Conservation (phyloP, 2,797 vertebrate genomes). For the Lutjanus campechanus region DNA sequence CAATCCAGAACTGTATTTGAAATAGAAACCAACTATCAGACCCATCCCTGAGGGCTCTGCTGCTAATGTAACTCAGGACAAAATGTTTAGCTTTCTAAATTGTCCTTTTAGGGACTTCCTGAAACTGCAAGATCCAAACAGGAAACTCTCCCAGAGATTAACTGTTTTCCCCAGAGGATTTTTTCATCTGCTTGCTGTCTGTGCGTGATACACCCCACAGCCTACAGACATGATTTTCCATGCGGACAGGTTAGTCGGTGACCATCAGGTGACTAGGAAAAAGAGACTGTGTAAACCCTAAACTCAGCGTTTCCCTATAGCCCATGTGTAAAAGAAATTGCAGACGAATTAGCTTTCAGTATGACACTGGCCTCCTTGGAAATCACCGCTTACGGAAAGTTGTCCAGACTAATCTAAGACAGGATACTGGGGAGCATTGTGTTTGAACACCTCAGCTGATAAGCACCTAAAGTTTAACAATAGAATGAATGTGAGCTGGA, state of each 20-base stretch:
- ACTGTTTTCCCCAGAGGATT: slow-evolving; percentile 14
- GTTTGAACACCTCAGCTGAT: slow-evolving; percentile 31
- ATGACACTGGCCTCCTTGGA: slow-evolving; percentile 23
- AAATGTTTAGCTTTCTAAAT: slow-evolving; percentile 36
- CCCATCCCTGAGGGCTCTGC: not conserved
- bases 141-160: slow-evolving; percentile 51
- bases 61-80: slow-evolving; percentile 25
- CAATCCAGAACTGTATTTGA: not conserved
- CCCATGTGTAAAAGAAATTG: not conserved
- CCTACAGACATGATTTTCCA: slow-evolving; percentile 20
- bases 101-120: slow-evolving; percentile 57
- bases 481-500: not conserved
- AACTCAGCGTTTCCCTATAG: slow-evolving; percentile 11
- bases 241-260: not conserved
- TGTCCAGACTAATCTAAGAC: slow-evolving; percentile 29
- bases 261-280: slow-evolving; percentile 19
- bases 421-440: slow-evolving; percentile 32
- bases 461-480: slow-evolving; percentile 36
- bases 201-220: not conserved
- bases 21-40: not conserved
- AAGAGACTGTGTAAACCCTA: not conserved
- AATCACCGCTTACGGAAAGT: slow-evolving; percentile 30
- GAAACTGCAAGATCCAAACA: slow-evolving; percentile 49
- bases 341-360: slow-evolving; percentile 13
- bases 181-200: slow-evolving; percentile 17